Base-by-base conservation (phyloP, 2,113 vertebrate genomes). In the Sylvietta virens region DNA sequence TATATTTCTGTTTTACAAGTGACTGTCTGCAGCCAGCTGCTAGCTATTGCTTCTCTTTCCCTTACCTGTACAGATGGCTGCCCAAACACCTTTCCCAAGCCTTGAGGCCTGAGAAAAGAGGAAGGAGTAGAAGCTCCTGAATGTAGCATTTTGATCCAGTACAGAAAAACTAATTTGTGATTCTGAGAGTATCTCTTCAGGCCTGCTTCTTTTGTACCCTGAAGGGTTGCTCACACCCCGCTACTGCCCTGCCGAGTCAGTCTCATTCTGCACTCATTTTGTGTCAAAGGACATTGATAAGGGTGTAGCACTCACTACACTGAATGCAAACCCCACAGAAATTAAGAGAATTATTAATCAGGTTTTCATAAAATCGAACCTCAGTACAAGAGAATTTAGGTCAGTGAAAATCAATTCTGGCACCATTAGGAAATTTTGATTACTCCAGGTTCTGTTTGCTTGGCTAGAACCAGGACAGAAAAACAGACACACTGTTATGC, bases 281-380 rank as follows among this genome's bases (percentile, higher is more conserved):
- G 9, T 60, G 53, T 51, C 69, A 67, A 66, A 78, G n/a, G 39
- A 64, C 22, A 3, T 11, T 6, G 8, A 33, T 1, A 2, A 11
- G 8, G 4, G 3, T 24, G 15, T 51, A 67, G 42, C 57, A 53
- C 11, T 64, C 0, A 0, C 13, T 42, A 22, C 27, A 23, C 7
- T 44, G 60, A 6, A 35, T 50, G 15, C 7, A 77, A 96, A 77
- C 2, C 10, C 19, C 51, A 22, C 6, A 30, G 47, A 74, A 91
- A 77, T 2, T 0, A 73, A 22, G 4, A 33, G 8, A 66, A 58
- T 31, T 13, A 31, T 30, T 39, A 7, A 18, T 23, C 1, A 1
- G 2, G 3, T 91, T 61, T 82, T 65, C 69, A 56, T 24, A 23
- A 66, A 64, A 72, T 76, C 3, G 7, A 22, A 37, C 14, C 23